Evolutionary conservation across 2,113 vertebrate species (phyloP), one percentile per base, ranked within the genome.

Genomic region (Salvator merianae): DNA sequence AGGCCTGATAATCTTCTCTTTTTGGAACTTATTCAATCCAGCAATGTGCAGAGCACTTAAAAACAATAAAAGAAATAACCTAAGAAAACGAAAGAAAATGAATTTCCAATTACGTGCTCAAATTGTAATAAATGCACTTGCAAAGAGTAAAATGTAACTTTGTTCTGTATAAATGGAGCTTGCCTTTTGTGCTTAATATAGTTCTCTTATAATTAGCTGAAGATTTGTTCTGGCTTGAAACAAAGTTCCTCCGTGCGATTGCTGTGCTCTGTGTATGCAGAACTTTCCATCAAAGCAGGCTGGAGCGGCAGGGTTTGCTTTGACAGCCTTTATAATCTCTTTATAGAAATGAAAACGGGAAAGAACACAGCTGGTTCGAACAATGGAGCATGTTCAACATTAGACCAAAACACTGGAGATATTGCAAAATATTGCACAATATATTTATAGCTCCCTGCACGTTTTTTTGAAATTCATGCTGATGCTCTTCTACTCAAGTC

Each of bases 161-260:
- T 95, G 93, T 95, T 95, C 96, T 86, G 88, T 95, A 92, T 96
- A 96, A 96, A 96, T 96, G 95, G 94, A 96, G 96, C 95, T 96
- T 96, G 95, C 95, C 95, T 96, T 96, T 96, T 96, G 95, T 96
- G 96, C 96, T 96, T 96, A 96, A 96, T 96, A 96, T 96, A 96
- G 96, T 96, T 96, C 96, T 95, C 93, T 96, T 96, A 96, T 96
- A 96, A 96, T 96, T 96, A 96, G 96, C 95, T 92, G 94, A 96
- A 95, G 96, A 96, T 96, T 96, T 96, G 96, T 96, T 96, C 96
- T 96, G 95, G 94, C 95, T 96, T 95, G 94, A 96, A 96, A 96
- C 96, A 95, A 96, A 96, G 96, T 96, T 96, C 96, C 95, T 95
- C 96, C 96, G 96, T 95, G 95, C 96, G 95, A 96, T 95, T 96